Evolutionary conservation across 2,888 invertebrate species (phyloP), one percentile per base, ranked within the genome.

Genomic region (Onchidella celtica): DNA sequence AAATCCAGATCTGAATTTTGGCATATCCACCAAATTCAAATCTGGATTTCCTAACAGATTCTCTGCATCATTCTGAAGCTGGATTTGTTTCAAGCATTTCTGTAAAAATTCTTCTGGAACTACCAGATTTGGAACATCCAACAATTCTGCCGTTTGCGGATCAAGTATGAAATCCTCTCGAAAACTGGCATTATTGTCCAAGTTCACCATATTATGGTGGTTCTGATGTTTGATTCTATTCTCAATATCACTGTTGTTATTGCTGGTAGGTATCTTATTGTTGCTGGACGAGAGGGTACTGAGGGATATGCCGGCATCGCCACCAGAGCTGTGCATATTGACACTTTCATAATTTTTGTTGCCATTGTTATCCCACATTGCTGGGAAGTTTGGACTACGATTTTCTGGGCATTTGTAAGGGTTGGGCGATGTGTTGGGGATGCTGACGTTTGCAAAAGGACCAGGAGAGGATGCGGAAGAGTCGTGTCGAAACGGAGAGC

Each of bases 81-180:
- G 81, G 21, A 81, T 81, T 47, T 81, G 59, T 55, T 76, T 40
- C 27, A 81, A 76, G 55, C 81, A 81, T 36, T 75, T 81, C 69
- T 81, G 81, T 21, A 81, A 24, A 29, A 72, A 76, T 4, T 81
- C 81, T n/a, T 81, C 81, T n/a, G 59, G 24, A 2, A 81, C 69
- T n/a, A 69, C 40, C 21, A 69, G 27, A 36, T 76, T 40, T 63
- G 66, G 81, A 34, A 76, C 69, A 27, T 70, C 65, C 6, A 81
- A 61, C 27, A 69, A 40, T 34, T 61, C 69, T 47, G 63, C 68
- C 14, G 76, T 68, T 14, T 74, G 69, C 29, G 81, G 63, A 47
- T 81, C 81, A n/a, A 81, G 69, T 36, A 68, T 65, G 14, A 81
- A 65, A 2, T 65, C 72, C 38, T 79, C 79, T 63, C 34, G 32